Percentiles rank a stretch among this genome's conserved stretches.
phyloP scores from a whole-genome alignment of 2,888 invertebrate genomes.

The Drosophila atripex region DNA sequence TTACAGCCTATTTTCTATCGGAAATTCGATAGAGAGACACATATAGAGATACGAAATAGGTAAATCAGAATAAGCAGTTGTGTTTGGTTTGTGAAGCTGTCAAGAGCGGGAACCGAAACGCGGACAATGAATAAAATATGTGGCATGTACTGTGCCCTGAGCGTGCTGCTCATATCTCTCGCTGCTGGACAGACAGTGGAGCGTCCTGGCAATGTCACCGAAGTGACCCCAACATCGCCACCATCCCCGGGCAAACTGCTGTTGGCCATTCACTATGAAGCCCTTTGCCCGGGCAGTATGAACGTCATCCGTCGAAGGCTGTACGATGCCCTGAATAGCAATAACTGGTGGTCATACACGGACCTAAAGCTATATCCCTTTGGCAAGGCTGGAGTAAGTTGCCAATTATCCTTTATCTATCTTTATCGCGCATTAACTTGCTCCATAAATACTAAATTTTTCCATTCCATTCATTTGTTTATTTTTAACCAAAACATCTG shows the following conservation, averaged over 20 bases:
- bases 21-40: constrained; percentile 8
- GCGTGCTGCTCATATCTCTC: constrained; percentile 23
- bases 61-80: constrained; percentile 52
- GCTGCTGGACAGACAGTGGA: constrained; percentile 4
- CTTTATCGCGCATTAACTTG: background rate
- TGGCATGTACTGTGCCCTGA: constrained; percentile 9
- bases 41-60: constrained; percentile 9
- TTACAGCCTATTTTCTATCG: too few relatives aligned
- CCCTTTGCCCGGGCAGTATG: constrained; percentile 82
- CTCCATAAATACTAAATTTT: background rate
- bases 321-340: constrained; percentile 64
- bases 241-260: constrained; percentile 53
- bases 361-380: constrained; percentile 81
- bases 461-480: background rate
- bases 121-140: constrained; percentile 39
- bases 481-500: background rate
- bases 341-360: constrained; percentile 68
- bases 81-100: constrained; percentile 55
- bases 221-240: background rate
- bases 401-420: background rate
- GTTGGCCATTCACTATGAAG: constrained; percentile 82
- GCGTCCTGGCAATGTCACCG: constrained; percentile 13
- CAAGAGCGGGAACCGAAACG: constrained; percentile 23
- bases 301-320: constrained; percentile 76
- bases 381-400: constrained; percentile 81